A percentile compares a stretch with the other conserved stretches of the same genome.
Conservation (phyloP, 2,888 invertebrate species). For the Salticus scenicus region DNA sequence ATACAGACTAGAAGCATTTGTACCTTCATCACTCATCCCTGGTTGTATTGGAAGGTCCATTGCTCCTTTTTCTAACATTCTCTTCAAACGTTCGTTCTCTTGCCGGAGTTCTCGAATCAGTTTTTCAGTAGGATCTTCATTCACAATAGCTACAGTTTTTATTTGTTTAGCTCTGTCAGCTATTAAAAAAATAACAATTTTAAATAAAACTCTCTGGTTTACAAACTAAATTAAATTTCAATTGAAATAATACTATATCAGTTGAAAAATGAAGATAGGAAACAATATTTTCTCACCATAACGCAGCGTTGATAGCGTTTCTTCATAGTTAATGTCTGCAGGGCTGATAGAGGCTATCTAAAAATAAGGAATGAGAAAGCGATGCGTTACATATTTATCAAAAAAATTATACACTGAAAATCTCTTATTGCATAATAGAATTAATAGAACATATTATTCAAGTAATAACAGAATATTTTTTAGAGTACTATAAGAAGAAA, state of each 20-base stretch:
- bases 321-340: slow-evolving; percentile 78
- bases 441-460: no score
- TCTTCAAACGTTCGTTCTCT: slow-evolving; percentile 78
- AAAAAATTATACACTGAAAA: background rate
- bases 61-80: slow-evolving; percentile 76
- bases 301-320: slow-evolving; percentile 78
- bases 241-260: no score
- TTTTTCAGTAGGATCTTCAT: slow-evolving; percentile 79
- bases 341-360: slow-evolving; percentile 79
- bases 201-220: background rate
- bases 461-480: no score
- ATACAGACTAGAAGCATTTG: no score
- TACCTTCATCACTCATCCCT: slow-evolving; percentile 69
- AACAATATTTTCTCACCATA: slow-evolving; percentile 76
- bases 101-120: slow-evolving; percentile 79
- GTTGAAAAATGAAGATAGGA: no score
- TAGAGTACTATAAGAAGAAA: no score
- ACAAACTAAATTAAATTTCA: no score
- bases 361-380: slow-evolving; percentile 26
- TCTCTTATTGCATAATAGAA: background rate
- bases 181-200: slow-evolving; percentile 72
- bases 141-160: slow-evolving; percentile 78
- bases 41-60: slow-evolving; percentile 71
- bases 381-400: background rate
- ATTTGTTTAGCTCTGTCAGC: slow-evolving; percentile 80